These are phyloP conservation scores for Prunella himalayana DNA, from an alignment of 2,113 vertebrate species.

Conservation along the genomic window DNA sequence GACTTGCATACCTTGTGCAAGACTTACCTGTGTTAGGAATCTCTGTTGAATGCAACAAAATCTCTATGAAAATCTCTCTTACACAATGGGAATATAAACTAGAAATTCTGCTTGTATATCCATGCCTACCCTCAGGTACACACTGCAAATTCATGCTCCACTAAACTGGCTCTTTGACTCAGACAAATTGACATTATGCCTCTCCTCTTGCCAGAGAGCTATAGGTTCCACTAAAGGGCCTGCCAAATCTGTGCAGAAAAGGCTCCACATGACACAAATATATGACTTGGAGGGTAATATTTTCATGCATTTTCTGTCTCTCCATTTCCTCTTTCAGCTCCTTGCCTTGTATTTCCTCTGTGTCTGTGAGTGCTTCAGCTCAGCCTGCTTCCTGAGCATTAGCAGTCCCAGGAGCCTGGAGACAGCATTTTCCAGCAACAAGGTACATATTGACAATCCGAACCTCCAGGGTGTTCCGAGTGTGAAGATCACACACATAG, in stretches of 20 bases:
- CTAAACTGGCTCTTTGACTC: background rate
- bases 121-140: background rate
- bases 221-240: background rate
- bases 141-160: background rate
- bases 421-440: background rate
- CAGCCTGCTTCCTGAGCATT: background rate
- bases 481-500: background rate
- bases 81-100: background rate
- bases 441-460: constrained; percentile 1
- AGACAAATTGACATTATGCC: background rate
- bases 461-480: background rate
- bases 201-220: background rate
- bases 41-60: background rate
- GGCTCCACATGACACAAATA: background rate
- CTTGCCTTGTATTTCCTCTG: background rate
- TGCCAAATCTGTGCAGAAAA: background rate
- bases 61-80: background rate
- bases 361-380: background rate
- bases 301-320: background rate
- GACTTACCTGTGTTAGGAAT: background rate
- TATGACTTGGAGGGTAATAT: background rate
- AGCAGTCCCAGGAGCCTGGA: background rate
- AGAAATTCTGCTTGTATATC: background rate
- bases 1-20: background rate
- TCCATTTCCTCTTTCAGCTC: background rate